Percentiles rank a stretch among this genome's conserved stretches.
Evolutionary conservation across 2,888 invertebrate species (phyloP).

Genomic region (Mesorhabditis spiculigera): DNA sequence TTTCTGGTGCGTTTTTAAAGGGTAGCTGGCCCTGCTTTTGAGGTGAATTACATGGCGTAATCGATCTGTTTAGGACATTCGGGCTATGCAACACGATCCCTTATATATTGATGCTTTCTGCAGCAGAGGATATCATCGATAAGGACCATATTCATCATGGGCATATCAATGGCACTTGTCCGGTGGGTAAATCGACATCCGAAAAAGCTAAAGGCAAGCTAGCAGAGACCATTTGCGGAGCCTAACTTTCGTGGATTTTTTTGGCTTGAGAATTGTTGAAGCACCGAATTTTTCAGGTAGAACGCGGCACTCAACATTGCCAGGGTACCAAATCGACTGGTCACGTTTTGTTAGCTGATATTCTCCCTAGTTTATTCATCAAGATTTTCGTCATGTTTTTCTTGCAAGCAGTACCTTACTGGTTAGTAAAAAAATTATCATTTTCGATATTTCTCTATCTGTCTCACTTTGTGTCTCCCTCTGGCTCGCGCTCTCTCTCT

Average conservation of each 20-base stretch:
- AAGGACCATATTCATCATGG: not conserved
- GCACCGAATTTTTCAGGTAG: too few relatives aligned
- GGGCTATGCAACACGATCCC: not conserved
- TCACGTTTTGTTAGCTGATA: not conserved
- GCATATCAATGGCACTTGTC: not conserved
- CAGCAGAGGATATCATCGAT: conserved; percentile 2
- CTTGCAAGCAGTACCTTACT: not conserved
- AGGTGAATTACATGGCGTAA: not conserved
- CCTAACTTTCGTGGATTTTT: not conserved
- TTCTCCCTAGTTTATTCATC: not conserved
- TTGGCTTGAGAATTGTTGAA: too few relatives aligned
- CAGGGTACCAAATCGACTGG: not conserved
- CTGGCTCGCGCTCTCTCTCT: too few relatives aligned
- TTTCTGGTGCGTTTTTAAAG: not conserved
- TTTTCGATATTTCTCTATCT: too few relatives aligned
- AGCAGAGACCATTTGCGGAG: not conserved
- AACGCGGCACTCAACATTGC: not conserved
- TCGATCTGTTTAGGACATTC: not conserved
- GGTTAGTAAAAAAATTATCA: too few relatives aligned
- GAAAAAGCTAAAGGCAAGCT: too few relatives aligned
- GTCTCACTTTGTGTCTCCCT: too few relatives aligned
- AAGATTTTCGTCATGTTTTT: not conserved
- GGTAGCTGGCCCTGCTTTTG: not conserved
- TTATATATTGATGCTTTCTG: not conserved
- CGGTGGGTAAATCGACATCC: not conserved